Percentiles rank a stretch among this genome's conserved stretches.
Conservation (phyloP, 2,888 invertebrate species). For the Luperina testacea region DNA sequence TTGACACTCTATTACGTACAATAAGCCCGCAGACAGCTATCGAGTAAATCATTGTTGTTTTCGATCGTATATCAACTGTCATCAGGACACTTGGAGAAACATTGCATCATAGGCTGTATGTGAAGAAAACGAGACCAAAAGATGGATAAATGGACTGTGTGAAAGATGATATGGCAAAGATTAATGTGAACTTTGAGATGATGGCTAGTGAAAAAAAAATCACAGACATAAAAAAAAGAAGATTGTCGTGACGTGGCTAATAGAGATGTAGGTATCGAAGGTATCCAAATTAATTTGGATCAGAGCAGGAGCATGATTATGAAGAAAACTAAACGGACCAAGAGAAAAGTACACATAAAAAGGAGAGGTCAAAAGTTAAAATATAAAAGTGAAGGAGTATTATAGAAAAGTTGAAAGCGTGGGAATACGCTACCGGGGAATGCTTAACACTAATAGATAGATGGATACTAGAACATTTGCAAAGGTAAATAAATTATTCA, state of each 20-base stretch:
- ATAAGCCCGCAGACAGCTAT: constrained; percentile 30
- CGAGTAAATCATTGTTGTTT: constrained; percentile 43
- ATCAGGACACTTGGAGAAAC: neutral
- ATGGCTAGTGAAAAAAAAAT: neutral
- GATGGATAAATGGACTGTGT: neutral
- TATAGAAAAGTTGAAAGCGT: neutral
- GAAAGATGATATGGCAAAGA: neutral
- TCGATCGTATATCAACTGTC: constrained; percentile 5
- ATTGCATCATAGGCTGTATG: neutral
- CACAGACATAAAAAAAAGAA: neutral
- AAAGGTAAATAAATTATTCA: constrained; percentile 23
- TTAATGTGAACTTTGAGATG: neutral
- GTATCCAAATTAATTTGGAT: neutral
- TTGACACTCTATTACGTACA: constrained; percentile 55
- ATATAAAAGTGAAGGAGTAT: neutral
- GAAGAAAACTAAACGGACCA: neutral
- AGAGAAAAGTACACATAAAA: neutral
- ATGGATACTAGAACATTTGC: constrained; percentile 25
- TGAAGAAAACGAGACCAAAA: neutral
- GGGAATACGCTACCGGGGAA: neutral
- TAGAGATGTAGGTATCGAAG: neutral
- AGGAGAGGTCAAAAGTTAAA: neutral
- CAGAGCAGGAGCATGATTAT: neutral
- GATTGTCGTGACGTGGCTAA: neutral
- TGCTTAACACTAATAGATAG: neutral